A percentile compares a stretch with the other conserved stretches of the same genome.
These are phyloP conservation scores for Microcaecilia unicolor DNA, from an alignment of 2,797 vertebrate species.

Conservation along the genomic window DNA sequence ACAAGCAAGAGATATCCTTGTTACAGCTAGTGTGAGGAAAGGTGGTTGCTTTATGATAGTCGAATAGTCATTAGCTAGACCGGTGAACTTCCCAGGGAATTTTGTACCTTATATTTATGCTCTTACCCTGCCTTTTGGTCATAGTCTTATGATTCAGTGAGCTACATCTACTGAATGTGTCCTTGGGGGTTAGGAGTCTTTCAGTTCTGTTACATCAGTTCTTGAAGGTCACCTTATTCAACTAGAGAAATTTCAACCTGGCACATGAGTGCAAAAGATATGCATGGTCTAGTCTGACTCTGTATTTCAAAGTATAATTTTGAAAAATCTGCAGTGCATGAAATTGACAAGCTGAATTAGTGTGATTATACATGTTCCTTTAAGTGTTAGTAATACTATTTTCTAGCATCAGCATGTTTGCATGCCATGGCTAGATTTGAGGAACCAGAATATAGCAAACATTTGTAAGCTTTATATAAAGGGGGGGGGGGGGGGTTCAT, in stretches of 20 bases:
- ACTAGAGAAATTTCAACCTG: not conserved
- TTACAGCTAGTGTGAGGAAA: too few species aligned
- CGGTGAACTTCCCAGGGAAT: too few species aligned
- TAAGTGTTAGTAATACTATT: constrained; percentile 12
- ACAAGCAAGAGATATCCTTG: too few species aligned
- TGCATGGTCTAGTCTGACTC: not conserved
- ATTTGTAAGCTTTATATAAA: too few species aligned
- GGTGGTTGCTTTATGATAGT: too few species aligned
- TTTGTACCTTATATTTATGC: too few species aligned
- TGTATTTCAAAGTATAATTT: not conserved
- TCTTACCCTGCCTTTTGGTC: too few species aligned
- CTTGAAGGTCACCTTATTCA: constrained; percentile 2
- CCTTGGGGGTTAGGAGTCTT: too few species aligned
- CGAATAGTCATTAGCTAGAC: too few species aligned
- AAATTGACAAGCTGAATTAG: constrained; percentile 12
- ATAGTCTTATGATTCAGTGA: too few species aligned
- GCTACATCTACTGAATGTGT: too few species aligned
- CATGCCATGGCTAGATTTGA: constrained; percentile 12
- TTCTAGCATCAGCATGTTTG: constrained; percentile 17
- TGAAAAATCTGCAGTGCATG: not conserved
- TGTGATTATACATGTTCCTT: constrained; percentile 3
- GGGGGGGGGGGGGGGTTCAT: too few species aligned
- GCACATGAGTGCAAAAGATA: constrained; percentile 4
- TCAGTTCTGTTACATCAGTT: not conserved
- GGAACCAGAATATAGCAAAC: constrained; percentile 27